A percentile compares a stretch with the other conserved stretches of the same genome.
phyloP scores from a whole-genome alignment of 2,113 vertebrate species.

The Xyliphius kryptos region DNA sequence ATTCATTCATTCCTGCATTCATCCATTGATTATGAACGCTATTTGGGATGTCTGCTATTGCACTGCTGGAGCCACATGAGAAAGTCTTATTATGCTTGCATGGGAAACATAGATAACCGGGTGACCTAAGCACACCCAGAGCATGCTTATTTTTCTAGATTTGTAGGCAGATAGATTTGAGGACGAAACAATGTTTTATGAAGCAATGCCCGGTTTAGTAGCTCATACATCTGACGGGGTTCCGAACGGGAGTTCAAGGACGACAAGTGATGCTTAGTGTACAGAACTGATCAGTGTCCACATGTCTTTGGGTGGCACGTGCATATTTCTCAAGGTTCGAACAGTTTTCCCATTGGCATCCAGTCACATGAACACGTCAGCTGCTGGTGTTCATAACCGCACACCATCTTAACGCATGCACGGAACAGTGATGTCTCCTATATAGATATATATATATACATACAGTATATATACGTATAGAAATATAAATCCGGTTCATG shows the following conservation, averaged over 20 bases:
- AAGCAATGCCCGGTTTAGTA: conserved; percentile 55
- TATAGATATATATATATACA: no score
- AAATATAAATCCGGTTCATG: no score
- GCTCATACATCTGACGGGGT: conserved; percentile 56
- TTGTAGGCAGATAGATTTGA: conserved; percentile 65
- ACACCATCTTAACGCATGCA: no score
- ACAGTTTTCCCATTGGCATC: no score
- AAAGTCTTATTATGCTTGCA: conserved; percentile 73
- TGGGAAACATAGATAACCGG: conserved; percentile 74
- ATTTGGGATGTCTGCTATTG: conserved; percentile 54
- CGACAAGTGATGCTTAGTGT: conserved; percentile 30
- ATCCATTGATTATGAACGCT: conserved; percentile 45
- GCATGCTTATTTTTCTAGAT: conserved; percentile 77
- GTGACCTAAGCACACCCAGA: conserved; percentile 65
- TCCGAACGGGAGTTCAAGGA: conserved; percentile 42
- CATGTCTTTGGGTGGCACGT: conserved; percentile 52
- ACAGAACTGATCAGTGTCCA: conserved; percentile 44
- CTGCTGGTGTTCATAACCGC: no score
- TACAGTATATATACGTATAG: no score
- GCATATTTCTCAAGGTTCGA: conserved; percentile 34
- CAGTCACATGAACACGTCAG: no score
- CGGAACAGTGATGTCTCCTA: no score
- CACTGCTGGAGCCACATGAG: conserved; percentile 54
- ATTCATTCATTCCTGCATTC: conserved; percentile 19
- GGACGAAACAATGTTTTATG: conserved; percentile 64